Evolutionary conservation across 2,888 invertebrate species (phyloP), one percentile per base, ranked within the genome.

Genomic region (Plagodis dolabraria): DNA sequence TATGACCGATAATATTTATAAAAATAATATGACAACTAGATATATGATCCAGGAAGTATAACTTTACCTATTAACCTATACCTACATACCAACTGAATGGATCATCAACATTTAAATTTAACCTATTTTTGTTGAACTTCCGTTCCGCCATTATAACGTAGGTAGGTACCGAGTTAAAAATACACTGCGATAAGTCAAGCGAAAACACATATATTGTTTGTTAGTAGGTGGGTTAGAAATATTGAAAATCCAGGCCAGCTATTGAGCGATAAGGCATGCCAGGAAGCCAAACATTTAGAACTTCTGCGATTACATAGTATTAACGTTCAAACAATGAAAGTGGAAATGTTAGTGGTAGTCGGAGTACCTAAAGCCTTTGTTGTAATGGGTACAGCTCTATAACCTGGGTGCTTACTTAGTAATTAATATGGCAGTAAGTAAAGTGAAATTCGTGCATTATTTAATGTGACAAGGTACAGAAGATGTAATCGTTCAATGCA

Each of bases 181-280:
- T 71, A 70, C 71, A 38, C 46, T 38, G 34, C 50, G 53, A 59
- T 59, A 59, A 59, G 12, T 50, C 43, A 54, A 47, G 45, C 60
- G 45, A 47, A 59, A 55, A 47, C 53, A n/a, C 8, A n/a, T 6
- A 33, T 64, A 70, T 68, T 68, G 52, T 53, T 35, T 40, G 35
- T 38, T 38, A 42, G 43, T 36, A 59, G 64, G 40, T 10, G 38
- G 48, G 53, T 56, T 47, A 46, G 36, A 46, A 56, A 49, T 47
- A 50, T 53, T 56, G 49, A 35, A 60, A 60, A 77, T 75, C 69
- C 71, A 77, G 74, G 72, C 69, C 75, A 71, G 60, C 49, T 57
- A 66, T 60, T 56, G 59, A 60, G 70, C 74, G 83, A 85, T 85
- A 85, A 85, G 81, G 77, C 77, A 77, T 68, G 81, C 70, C 79